These are phyloP conservation scores for Ammodramus savannarum DNA, from an alignment of 2,113 vertebrate species.

Conservation along the genomic window DNA sequence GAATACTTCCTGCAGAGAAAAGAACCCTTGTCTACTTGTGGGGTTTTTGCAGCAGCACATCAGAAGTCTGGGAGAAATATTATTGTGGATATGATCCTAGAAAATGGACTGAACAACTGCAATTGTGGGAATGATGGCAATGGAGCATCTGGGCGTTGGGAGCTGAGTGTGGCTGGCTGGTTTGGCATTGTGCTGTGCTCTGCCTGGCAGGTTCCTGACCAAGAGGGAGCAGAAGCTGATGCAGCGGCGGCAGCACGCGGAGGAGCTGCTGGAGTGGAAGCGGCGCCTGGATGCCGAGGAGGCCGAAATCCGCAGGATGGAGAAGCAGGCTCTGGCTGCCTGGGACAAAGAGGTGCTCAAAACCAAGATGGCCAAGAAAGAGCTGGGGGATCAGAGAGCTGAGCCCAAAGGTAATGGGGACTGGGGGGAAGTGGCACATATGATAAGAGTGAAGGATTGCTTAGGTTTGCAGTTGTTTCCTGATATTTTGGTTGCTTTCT, in stretches of 20 bases:
- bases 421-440: background rate
- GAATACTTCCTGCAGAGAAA: background rate
- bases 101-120: background rate
- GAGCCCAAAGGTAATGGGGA: slow-evolving; percentile 71
- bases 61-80: background rate
- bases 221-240: slow-evolving; percentile 94
- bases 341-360: slow-evolving; percentile 83
- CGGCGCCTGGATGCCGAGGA: slow-evolving; percentile 89
- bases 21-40: background rate
- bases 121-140: background rate
- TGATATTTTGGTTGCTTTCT: background rate
- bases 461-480: background rate
- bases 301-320: slow-evolving; percentile 86
- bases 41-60: background rate
- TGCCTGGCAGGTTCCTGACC: slow-evolving; percentile 85
- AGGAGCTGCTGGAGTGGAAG: slow-evolving; percentile 92
- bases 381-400: slow-evolving; percentile 63
- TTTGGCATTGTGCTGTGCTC: background rate
- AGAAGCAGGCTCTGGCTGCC: slow-evolving; percentile 88
- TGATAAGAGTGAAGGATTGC: background rate
- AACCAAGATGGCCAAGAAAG: slow-evolving; percentile 69
- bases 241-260: slow-evolving; percentile 88
- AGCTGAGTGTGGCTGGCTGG: background rate
- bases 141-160: background rate
- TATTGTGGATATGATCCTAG: background rate